A percentile compares a stretch with the other conserved stretches of the same genome.
Evolutionary conservation across 2,113 vertebrate genomes (phyloP).

Genomic region (Formicarius rufipectus): DNA sequence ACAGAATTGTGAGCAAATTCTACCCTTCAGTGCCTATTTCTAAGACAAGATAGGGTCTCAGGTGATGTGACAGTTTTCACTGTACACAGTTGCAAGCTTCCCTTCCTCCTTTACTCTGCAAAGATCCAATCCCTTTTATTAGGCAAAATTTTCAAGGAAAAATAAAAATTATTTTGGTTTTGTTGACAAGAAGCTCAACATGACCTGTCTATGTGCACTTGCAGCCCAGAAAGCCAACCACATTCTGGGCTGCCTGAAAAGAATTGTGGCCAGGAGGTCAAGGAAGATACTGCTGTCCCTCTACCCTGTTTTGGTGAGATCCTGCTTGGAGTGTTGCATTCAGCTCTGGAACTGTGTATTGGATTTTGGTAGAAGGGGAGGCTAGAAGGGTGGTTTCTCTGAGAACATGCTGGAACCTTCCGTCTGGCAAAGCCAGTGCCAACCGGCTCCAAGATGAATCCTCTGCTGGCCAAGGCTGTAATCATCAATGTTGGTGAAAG

Average conservation of each 20-base stretch:
- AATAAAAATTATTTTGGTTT: background rate
- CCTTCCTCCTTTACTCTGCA: background rate
- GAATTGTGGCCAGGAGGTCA: no score
- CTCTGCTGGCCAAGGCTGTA: background rate
- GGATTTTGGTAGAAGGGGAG: background rate
- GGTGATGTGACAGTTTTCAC: accelerated
- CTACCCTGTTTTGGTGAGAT: background rate
- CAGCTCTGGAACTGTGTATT: background rate
- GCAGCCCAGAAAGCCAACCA: background rate
- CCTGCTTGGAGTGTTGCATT: background rate
- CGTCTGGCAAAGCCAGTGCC: background rate
- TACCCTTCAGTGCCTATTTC: background rate
- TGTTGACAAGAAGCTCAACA: background rate
- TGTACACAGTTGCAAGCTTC: background rate
- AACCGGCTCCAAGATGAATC: background rate
- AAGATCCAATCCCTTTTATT: background rate
- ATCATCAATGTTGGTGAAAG: background rate
- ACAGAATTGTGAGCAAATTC: background rate
- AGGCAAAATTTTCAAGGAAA: background rate
- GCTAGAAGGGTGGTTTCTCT: background rate
- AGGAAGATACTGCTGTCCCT: background rate
- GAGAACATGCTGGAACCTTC: background rate
- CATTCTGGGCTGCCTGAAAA: background rate
- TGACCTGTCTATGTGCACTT: no score
- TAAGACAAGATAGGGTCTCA: background rate